Percentiles rank a stretch among this genome's conserved stretches.
Conservation (phyloP, 2,113 vertebrate genomes). For the Albula glossodonta region DNA sequence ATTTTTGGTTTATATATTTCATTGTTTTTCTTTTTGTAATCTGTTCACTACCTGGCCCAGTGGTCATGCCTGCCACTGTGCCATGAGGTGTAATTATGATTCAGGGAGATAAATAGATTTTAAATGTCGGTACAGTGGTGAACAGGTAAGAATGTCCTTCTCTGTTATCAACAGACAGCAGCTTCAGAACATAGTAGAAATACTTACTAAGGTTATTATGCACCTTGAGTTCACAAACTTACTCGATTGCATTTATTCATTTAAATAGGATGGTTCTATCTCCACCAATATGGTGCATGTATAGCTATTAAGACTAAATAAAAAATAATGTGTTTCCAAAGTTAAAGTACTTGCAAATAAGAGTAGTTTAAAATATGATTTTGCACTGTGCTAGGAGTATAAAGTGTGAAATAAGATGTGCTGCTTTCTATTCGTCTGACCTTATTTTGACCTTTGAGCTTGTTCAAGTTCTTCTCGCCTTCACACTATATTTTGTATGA, state of each 20-base stretch:
- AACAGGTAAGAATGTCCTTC: too few species aligned
- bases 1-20: too few species aligned
- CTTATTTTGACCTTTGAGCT: neutral
- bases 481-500: neutral
- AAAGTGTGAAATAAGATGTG: neutral
- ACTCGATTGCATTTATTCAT: too few species aligned
- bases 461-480: neutral
- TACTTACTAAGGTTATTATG: neutral
- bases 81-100: neutral
- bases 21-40: too few species aligned
- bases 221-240: neutral
- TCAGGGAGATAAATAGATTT: neutral
- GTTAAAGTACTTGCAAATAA: neutral
- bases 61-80: too few species aligned
- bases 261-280: neutral
- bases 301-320: too few species aligned
- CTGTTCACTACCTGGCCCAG: too few species aligned
- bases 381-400: neutral
- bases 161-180: too few species aligned
- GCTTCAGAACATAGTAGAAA: too few species aligned
- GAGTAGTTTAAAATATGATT: neutral
- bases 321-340: neutral
- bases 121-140: neutral
- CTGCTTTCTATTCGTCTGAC: too few species aligned
- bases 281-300: neutral